Conservation (phyloP, 2,888 invertebrate genomes). For the Macaria liturata region DNA sequence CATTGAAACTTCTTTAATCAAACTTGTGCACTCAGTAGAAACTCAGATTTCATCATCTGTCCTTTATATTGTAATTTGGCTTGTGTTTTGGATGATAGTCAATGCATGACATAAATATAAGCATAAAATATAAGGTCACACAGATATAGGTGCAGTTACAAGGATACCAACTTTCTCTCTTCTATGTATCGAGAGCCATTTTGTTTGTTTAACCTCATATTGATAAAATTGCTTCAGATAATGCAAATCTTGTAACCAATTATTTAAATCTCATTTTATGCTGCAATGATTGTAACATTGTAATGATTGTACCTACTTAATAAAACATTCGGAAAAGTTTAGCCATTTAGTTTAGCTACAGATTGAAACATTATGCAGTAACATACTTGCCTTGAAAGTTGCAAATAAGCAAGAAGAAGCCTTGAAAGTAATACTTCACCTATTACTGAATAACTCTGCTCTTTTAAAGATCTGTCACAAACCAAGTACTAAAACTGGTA, state of each 20-base stretch:
- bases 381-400: slow-evolving; percentile 13
- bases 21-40: too few species aligned
- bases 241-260: slow-evolving; percentile 1
- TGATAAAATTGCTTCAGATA: slow-evolving; percentile 1
- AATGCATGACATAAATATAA: too few species aligned
- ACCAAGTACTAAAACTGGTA: too few species aligned
- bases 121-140: slow-evolving; percentile 20
- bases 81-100: background rate
- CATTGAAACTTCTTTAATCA: too few species aligned
- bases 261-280: background rate
- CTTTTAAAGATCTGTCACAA: too few species aligned
- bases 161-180: slow-evolving; percentile 32
- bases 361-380: background rate
- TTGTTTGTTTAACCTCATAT: slow-evolving; percentile 17
- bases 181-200: slow-evolving; percentile 4
- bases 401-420: slow-evolving; percentile 18
- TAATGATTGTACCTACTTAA: background rate
- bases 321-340: background rate
- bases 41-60: slow-evolving; percentile 10
- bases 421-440: slow-evolving; percentile 8
- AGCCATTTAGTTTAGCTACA: background rate
- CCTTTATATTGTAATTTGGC: slow-evolving; percentile 1
- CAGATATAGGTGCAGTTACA: slow-evolving; percentile 22
- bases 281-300: slow-evolving; percentile 1
- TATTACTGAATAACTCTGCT: too few species aligned